Base-by-base conservation (phyloP, 2,113 vertebrate species). In the Mungos mungo region DNA sequence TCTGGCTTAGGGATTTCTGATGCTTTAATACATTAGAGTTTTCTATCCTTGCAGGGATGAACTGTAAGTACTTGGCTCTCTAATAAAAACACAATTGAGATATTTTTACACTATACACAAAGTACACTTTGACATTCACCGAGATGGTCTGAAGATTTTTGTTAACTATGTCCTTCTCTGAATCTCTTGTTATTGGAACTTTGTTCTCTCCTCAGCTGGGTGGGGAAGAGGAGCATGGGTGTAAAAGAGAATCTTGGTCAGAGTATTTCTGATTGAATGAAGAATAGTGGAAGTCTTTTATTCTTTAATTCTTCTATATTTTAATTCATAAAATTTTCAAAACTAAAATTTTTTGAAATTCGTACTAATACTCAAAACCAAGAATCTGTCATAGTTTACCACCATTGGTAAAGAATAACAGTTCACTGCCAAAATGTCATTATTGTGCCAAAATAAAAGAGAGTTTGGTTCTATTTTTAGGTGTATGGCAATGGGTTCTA, bases 261-360 rank as follows among this genome's bases (percentile, higher is more conserved):
- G 92, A 94, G 7, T 33, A 84, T 92, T 65, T 77, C 96, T 90
- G 54, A 50, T 18, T 72, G 47, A 97, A 27, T 94, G 33, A 87
- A 38, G 63, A 94, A 90, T 68, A 94, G 60, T 2, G 82, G 29
- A 97, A 16, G 19, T 60, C 90, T 65, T 94, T 95, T 52, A 79
- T 57, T 93, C 63, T 90, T 95, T 80, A 82, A 66, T 45, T 86
- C 84, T 79, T 92, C 93, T 66, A n/a, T 23, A 87, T 95, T 94
- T 96, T 79, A 5, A 14, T 52, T 79, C 90, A 93, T 92, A 93
- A 16, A 50, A 68, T 95, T 95, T 97, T 79, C 69, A 95, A 97
- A 96, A 90, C n/a, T 85, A 74, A 92, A 50, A 52, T 79, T 93
- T 57, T 91, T 52, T 27, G 97, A 80, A 92, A 90, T 69, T 86